Evolutionary conservation across 1,140 invertebrate species (phyloP), one percentile per base, ranked within the genome.

Genomic region (Bradysia coprophila): DNA sequence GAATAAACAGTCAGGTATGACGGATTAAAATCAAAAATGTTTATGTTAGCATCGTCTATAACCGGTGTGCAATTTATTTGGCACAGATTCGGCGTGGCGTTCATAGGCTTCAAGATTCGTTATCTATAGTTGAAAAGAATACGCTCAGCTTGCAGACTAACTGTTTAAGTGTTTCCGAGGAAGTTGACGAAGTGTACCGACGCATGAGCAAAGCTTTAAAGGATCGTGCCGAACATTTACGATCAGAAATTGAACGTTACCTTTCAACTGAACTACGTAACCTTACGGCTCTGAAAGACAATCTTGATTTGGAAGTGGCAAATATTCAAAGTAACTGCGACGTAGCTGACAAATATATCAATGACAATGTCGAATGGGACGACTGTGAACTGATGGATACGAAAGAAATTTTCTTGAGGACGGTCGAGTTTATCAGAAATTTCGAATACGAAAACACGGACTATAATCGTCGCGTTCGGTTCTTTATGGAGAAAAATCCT

Each of bases 291-390:
- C 65, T 93, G n/a, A 90, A 92, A 64, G 85, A 91, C 61, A 91
- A 92, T 62, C 65, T 95, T 44, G 87, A 93, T 56, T 73, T 81
- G 55, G 92, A 97, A 65, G 80, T 94, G 51, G 75, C 76, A 38
- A 96, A 93, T 62, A 91, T 96, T 44, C 72, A 80, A 50, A 89
- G 86, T 55, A 96, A 96, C 62, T 94, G 90, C 67, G 91, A 97
- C 61, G 69, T 95, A 45, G 88, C 87, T n/a, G 92, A 97, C 64
- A 88, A 88, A 62, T 78, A 90, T 64, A 82, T 92, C 72, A 79
- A 80, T 54, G 78, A 87, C 51, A 82, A 82, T 47, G 76, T 82
- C 15, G 74, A 83, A 44, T 88, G 84, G 84, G 82, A 88, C 50
- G 81, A 94, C 54, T 75, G 76, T 42, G 86, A 91, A 57, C 68